Evolutionary conservation across 2,888 invertebrate species (phyloP).

Genomic region (Drosophila hawaiiensis): DNA sequence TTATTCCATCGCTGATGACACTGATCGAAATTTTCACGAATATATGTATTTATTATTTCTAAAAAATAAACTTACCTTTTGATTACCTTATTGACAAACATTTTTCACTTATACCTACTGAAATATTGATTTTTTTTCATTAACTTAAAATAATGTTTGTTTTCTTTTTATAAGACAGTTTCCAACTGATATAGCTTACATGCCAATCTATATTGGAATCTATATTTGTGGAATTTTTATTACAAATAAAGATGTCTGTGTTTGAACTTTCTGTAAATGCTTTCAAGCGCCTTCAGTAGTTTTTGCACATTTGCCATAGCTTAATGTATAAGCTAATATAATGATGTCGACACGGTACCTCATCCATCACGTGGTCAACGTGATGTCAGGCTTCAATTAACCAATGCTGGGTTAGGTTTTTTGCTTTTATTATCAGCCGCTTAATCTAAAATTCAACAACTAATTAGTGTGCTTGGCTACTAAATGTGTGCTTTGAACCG

Average conservation of each 20-base stretch:
- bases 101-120: background rate
- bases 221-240: background rate
- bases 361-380: slow-evolving; percentile 24
- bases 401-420: slow-evolving; percentile 13
- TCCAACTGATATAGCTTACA: background rate
- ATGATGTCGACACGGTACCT: background rate
- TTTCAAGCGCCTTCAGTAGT: background rate
- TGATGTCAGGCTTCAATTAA: slow-evolving; percentile 47
- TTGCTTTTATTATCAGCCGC: slow-evolving; percentile 36
- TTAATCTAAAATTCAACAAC: slow-evolving; percentile 82
- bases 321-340: slow-evolving; percentile 6
- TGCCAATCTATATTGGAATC: background rate
- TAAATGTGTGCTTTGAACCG: slow-evolving; percentile 76
- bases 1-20: slow-evolving; percentile 13
- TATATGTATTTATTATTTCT: background rate
- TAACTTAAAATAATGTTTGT: background rate
- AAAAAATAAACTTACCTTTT: background rate
- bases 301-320: background rate
- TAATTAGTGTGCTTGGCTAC: slow-evolving; percentile 70
- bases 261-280: background rate
- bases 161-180: background rate
- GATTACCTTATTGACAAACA: background rate
- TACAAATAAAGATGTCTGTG: background rate
- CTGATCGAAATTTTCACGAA: background rate
- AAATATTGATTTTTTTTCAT: background rate